These are phyloP conservation scores for Notarius quadriscutis DNA, from an alignment of 2,113 vertebrate genomes.

Conservation along the genomic window DNA sequence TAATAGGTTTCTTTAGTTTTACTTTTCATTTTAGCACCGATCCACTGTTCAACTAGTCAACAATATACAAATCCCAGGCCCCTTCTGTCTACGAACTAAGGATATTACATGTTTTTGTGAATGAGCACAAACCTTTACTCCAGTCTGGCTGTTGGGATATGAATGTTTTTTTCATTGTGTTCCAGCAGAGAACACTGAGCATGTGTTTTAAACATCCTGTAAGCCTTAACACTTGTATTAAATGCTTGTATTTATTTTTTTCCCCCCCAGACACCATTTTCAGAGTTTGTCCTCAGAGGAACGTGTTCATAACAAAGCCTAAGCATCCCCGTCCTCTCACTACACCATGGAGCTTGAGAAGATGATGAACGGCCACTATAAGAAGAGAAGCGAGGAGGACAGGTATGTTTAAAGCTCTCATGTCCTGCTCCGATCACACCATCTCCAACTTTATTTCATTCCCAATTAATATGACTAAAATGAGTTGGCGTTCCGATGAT, in stretches of 20 bases:
- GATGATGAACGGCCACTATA: slow-evolving; percentile 66
- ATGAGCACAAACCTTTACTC: slow-evolving; percentile 14
- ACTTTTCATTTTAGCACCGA: background rate
- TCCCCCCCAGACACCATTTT: slow-evolving; percentile 16
- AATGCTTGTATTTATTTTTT: background rate
- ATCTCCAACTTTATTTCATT: background rate
- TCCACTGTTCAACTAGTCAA: background rate
- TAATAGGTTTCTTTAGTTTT: background rate
- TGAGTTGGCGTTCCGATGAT: background rate
- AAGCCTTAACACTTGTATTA: background rate
- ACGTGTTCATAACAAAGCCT: background rate
- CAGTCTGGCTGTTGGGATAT: background rate
- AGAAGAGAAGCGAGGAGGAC: slow-evolving; percentile 53
- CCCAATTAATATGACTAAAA: background rate
- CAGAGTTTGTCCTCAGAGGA: background rate
- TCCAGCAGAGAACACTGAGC: background rate
- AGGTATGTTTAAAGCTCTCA: slow-evolving; percentile 57
- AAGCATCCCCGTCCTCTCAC: background rate
- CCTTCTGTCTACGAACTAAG: background rate
- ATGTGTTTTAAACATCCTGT: background rate
- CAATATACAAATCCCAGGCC: background rate
- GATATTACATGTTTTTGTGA: slow-evolving; percentile 26
- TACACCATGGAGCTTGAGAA: slow-evolving; percentile 71
- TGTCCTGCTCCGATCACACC: background rate
- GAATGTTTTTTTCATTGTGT: background rate